Percentiles rank a stretch among this genome's conserved stretches.
Conservation (phyloP, 2,113 vertebrate species). For the Dolichotis patagonum region DNA sequence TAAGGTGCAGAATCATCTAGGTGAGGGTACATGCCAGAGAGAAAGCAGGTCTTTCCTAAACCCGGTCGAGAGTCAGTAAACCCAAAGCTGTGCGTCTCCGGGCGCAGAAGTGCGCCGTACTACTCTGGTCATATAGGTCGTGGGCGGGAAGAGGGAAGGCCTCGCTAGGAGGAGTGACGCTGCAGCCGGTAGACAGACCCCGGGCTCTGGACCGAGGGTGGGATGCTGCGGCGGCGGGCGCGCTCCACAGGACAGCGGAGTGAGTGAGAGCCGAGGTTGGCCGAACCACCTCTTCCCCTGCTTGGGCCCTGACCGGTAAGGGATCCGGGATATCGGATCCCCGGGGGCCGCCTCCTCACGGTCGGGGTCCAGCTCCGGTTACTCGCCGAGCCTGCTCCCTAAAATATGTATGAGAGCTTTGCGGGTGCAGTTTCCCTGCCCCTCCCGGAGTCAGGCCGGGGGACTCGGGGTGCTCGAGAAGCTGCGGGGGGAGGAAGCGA, state of each 20-base stretch:
- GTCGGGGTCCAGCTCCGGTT: slow-evolving; percentile 73
- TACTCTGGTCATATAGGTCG: neutral
- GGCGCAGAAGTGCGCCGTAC: neutral
- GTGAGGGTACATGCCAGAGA: neutral
- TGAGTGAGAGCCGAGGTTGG: neutral
- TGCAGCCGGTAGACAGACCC: neutral
- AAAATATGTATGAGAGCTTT: slow-evolving; percentile 91
- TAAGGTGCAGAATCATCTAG: too few relatives aligned
- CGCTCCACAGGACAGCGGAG: neutral
- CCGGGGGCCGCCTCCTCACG: slow-evolving; percentile 78
- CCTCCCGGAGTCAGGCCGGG: slow-evolving; percentile 80
- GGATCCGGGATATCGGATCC: slow-evolving; percentile 71
- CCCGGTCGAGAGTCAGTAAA: neutral
- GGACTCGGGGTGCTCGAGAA: slow-evolving; percentile 42
- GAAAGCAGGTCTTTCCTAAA: neutral
- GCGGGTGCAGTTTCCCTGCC: slow-evolving; percentile 87
- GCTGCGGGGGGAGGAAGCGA: neutral
- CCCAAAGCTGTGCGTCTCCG: neutral
- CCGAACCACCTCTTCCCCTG: neutral
- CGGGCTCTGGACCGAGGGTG: neutral
- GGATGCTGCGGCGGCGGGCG: neutral
- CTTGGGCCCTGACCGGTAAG: slow-evolving; percentile 45
- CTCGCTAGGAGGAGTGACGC: neutral
- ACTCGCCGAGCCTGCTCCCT: slow-evolving; percentile 83
- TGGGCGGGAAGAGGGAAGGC: neutral